phyloP scores from a whole-genome alignment of 2,888 invertebrate species.

The Dorcus parallelipipedus region DNA sequence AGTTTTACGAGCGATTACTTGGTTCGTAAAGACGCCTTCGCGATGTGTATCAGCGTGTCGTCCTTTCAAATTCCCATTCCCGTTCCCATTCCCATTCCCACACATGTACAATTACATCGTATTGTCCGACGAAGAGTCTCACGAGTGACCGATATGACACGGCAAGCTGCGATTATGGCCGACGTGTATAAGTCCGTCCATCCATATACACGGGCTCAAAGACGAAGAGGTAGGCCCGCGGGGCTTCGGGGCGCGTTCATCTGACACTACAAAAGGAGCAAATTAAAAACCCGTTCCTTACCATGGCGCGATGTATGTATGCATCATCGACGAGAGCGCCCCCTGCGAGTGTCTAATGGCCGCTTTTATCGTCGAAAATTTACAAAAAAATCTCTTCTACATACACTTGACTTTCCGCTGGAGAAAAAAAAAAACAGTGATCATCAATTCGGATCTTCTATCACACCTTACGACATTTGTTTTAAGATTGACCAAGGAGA shows the following conservation, averaged over 20 bases:
- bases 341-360: slow-evolving; percentile 14
- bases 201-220: background rate
- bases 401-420: no score
- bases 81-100: slow-evolving; percentile 5
- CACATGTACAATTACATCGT: slow-evolving; percentile 7
- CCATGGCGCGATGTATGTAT: slow-evolving; percentile 15
- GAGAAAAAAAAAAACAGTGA: no score
- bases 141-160: slow-evolving; percentile 17
- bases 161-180: slow-evolving; percentile 2
- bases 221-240: slow-evolving; percentile 14
- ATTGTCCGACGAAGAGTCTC: slow-evolving; percentile 3
- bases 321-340: slow-evolving; percentile 10
- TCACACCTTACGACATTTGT: no score
- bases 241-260: slow-evolving; percentile 16
- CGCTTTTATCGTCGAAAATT: slow-evolving; percentile 1
- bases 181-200: background rate
- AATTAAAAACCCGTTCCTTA: slow-evolving; percentile 21
- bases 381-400: no score
- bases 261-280: slow-evolving; percentile 19
- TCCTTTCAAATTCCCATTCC: no score
- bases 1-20: no score
- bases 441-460: no score
- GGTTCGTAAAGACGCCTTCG: no score
- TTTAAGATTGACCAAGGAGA: no score
- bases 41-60: no score